A percentile compares a stretch with the other conserved stretches of the same genome.
These are phyloP conservation scores for Matsumyia berberina DNA, from an alignment of 2,888 invertebrate species.

Conservation along the genomic window DNA sequence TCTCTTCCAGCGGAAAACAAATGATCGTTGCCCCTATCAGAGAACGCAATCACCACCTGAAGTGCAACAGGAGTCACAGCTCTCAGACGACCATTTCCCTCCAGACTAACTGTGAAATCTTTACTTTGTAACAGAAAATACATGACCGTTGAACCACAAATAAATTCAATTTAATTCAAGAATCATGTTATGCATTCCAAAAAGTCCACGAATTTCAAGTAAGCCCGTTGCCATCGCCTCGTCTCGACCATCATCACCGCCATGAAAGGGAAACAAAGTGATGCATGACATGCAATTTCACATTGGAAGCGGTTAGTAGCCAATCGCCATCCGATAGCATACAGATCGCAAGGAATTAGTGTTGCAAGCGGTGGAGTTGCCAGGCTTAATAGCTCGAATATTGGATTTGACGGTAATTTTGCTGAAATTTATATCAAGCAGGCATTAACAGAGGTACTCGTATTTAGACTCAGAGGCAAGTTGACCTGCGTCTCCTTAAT, in stretches of 20 bases:
- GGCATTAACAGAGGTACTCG: too few species aligned
- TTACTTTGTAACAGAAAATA: constrained; percentile 24
- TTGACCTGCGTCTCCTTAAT: too few species aligned
- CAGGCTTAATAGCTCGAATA: neutral
- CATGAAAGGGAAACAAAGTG: constrained; percentile 31
- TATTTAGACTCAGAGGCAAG: too few species aligned
- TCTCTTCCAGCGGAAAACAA: constrained; percentile 67
- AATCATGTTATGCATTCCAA: constrained; percentile 62
- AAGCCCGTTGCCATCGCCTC: neutral
- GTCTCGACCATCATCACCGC: too few species aligned
- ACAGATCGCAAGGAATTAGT: constrained; percentile 18
- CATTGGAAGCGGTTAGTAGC: neutral
- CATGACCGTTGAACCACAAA: constrained; percentile 52
- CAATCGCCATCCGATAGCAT: neutral
- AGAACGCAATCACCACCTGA: constrained; percentile 62
- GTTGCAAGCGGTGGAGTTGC: constrained; percentile 40
- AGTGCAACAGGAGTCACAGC: constrained; percentile 19
- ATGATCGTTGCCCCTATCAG: constrained; percentile 62
- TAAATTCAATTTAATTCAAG: constrained; percentile 74
- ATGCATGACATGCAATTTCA: constrained; percentile 27
- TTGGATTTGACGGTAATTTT: neutral
- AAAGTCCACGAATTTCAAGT: constrained; percentile 27
- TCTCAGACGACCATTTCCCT: constrained; percentile 34
- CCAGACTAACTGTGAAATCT: constrained; percentile 70
- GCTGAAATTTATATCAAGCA: too few species aligned